These are phyloP conservation scores for Chinchilla lanigera DNA, from an alignment of 2,113 vertebrate species.

Conservation along the genomic window DNA sequence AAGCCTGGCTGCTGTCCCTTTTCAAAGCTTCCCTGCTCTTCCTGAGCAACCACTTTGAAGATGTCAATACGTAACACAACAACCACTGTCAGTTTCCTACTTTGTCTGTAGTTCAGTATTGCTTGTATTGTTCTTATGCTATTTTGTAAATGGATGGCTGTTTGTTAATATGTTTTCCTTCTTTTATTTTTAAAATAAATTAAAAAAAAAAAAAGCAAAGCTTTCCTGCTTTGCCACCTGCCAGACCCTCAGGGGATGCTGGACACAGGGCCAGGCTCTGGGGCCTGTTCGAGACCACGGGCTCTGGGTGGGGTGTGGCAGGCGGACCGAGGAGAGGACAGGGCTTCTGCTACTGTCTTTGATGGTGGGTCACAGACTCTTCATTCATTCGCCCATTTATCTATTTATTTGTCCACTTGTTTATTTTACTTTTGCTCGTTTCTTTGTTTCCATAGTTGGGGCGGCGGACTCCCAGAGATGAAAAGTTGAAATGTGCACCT, in stretches of 20 bases:
- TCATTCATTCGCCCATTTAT: too few species aligned
- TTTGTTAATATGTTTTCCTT: too few species aligned
- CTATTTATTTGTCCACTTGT: too few species aligned
- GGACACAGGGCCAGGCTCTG: fast-evolving
- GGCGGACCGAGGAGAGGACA: fast-evolving
- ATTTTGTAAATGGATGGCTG: too few species aligned
- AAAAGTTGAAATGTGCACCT: background rate
- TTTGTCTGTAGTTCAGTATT: too few species aligned
- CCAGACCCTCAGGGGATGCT: background rate
- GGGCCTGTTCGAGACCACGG: fast-evolving
- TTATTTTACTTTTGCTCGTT: background rate
- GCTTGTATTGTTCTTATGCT: too few species aligned
- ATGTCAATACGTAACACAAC: too few species aligned
- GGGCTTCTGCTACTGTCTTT: too few species aligned
- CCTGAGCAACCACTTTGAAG: too few species aligned
- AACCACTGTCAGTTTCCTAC: too few species aligned
- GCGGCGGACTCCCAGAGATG: fast-evolving
- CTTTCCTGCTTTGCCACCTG: background rate
- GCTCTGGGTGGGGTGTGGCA: background rate
- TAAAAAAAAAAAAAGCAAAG: too few species aligned
- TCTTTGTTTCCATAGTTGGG: background rate
- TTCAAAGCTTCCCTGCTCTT: background rate
- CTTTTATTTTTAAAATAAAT: too few species aligned
- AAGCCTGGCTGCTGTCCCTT: background rate
- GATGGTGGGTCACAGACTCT: background rate